Evolutionary conservation across 2,797 vertebrate species (phyloP).

Genomic region (Danio choprae): DNA sequence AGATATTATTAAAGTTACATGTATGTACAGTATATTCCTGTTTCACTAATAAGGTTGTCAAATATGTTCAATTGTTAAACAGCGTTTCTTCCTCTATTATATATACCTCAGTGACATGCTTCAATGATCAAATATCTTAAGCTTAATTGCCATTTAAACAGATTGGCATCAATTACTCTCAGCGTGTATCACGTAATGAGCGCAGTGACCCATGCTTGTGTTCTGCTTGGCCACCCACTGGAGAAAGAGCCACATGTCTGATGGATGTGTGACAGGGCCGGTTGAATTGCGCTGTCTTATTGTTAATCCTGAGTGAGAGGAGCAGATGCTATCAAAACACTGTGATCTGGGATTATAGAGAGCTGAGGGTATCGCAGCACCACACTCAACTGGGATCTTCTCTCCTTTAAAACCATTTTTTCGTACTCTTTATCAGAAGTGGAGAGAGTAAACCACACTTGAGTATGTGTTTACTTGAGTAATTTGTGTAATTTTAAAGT

Average conservation of each 20-base stretch:
- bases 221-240: slow-evolving; percentile 56
- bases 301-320: slow-evolving; percentile 72
- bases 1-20: neutral
- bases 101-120: slow-evolving; percentile 21
- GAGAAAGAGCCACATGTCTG: slow-evolving; percentile 64
- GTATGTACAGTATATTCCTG: neutral
- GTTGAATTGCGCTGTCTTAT: slow-evolving; percentile 40
- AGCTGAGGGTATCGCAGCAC: slow-evolving; percentile 61
- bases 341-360: slow-evolving; percentile 75
- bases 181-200: slow-evolving; percentile 47
- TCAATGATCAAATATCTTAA: slow-evolving; percentile 14
- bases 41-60: neutral
- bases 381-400: slow-evolving; percentile 64
- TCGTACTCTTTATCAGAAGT: neutral
- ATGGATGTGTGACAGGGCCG: slow-evolving; percentile 26
- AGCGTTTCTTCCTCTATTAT: neutral
- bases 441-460: too few relatives aligned
- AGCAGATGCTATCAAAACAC: slow-evolving; percentile 68
- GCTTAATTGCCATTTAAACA: slow-evolving; percentile 38
- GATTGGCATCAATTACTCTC: slow-evolving; percentile 23
- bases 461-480: too few relatives aligned
- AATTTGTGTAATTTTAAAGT: too few relatives aligned
- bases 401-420: slow-evolving; percentile 17
- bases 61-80: slow-evolving; percentile 2
- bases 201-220: slow-evolving; percentile 54